Base-by-base conservation (phyloP, 2,888 invertebrate genomes). In the Eristalis intricaria region DNA sequence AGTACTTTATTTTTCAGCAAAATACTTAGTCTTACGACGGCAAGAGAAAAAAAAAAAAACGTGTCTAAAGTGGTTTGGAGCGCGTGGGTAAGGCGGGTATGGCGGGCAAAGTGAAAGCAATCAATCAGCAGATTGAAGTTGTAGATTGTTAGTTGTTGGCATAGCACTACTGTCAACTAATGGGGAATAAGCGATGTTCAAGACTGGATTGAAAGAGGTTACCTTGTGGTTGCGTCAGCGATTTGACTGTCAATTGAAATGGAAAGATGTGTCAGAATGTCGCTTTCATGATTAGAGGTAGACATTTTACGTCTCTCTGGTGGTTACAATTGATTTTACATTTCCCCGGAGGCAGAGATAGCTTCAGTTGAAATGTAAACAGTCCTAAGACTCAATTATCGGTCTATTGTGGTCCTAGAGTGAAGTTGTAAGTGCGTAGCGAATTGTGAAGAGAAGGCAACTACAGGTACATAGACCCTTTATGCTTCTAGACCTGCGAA, bases 1-100 rank as follows among this genome's bases (percentile, higher is more conserved):
- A 50, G 50, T 50, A 50, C 50, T 50, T 50, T 50, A 50, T 50
- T 50, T 50, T 50, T 50, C 50, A 50, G 50, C 50, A n/a, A 50
- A 50, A 50, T 50, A 50, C 50, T 50, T 19, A 50, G 19, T 50
- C 50, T 50, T 50, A n/a, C 50, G 50, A 19, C n/a, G n/a, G n/a
- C 2, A 19, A 19, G 50, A 5, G 1, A 2, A n/a, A n/a, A 19
- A 43, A 3, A 8, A 19, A 50, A 50, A 1, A 8, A 50, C 19
- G 50, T 19, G 19, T 19, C 50, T 50, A 50, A 50, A 50, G 50
- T 50, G 50, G 50, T 50, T n/a, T 19, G 19, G 50, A 13, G 38
- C 38, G 38, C 19, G n/a, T n/a, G 50, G 19, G 50, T 50, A 50
- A 19, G 19, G 10, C 43, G 50, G 19, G 8, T n/a, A 15, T 43